Evolutionary conservation across 2,888 invertebrate species (phyloP).

Genomic region (Andrena bucephala): DNA sequence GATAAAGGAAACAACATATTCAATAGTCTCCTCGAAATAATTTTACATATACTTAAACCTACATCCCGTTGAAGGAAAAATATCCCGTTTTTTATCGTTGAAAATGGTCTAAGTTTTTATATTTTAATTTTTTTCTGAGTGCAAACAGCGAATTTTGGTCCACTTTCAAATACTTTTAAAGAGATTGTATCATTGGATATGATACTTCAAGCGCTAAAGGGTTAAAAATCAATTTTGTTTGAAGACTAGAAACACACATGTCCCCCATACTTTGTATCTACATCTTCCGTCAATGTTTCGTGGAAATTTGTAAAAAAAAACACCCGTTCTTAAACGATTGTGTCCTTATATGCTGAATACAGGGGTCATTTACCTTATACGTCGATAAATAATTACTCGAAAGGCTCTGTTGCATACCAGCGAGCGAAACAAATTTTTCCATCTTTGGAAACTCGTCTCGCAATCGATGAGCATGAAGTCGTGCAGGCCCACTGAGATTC

Average conservation of each 20-base stretch:
- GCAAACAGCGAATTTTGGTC: too few species aligned
- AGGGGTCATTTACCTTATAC: not conserved
- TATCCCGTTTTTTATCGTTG: too few species aligned
- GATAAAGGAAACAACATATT: too few species aligned
- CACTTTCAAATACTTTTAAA: too few species aligned
- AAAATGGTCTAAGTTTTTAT: too few species aligned
- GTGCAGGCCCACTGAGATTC: slow-evolving; percentile 2
- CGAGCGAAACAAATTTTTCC: slow-evolving; percentile 21
- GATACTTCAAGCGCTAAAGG: too few species aligned
- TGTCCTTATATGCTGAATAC: not conserved
- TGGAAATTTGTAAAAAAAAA: not conserved
- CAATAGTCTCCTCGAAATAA: too few species aligned
- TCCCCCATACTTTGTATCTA: not conserved
- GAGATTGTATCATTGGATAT: too few species aligned
- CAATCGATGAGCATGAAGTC: slow-evolving; percentile 14
- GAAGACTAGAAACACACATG: not conserved
- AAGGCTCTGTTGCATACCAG: not conserved
- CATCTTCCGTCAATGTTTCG: not conserved
- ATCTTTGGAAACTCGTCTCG: not conserved
- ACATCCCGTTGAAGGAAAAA: too few species aligned
- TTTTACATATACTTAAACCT: too few species aligned
- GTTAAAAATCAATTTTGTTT: too few species aligned
- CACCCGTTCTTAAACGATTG: not conserved
- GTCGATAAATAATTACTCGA: slow-evolving; percentile 1
- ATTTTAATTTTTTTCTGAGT: too few species aligned